Percentiles rank a stretch among this genome's conserved stretches.
phyloP scores from a whole-genome alignment of 2,888 invertebrate species.

The Odontomyia ornata region DNA sequence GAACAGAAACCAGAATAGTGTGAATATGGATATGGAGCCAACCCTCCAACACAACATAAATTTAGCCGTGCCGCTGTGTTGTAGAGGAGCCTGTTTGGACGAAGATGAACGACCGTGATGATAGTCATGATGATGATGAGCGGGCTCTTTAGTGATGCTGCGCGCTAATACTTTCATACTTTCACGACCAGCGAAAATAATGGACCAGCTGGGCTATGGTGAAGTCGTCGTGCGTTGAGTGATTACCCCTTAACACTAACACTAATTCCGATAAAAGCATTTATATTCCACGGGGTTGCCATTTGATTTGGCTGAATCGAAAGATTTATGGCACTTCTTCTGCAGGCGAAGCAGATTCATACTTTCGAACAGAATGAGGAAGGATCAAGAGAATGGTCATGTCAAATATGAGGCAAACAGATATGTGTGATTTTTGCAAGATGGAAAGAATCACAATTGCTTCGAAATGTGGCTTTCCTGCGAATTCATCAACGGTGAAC shows the following conservation, averaged over 20 bases:
- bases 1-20: background rate
- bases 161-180: slow-evolving; percentile 44
- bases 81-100: slow-evolving; percentile 10
- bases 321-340: no score
- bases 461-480: no score
- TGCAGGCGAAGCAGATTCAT: no score
- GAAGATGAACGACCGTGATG: slow-evolving; percentile 32
- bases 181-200: slow-evolving; percentile 37
- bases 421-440: no score
- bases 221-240: slow-evolving; percentile 40
- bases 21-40: slow-evolving; percentile 3
- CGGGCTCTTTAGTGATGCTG: slow-evolving; percentile 48
- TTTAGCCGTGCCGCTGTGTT: slow-evolving; percentile 15
- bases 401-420: no score
- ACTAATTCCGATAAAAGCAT: slow-evolving; percentile 38
- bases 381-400: no score
- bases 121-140: slow-evolving; percentile 47
- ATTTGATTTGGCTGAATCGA: background rate
- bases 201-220: slow-evolving; percentile 14
- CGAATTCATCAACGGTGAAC: no score
- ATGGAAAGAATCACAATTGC: no score
- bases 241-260: slow-evolving; percentile 49
- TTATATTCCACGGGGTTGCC: background rate
- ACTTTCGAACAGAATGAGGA: no score
- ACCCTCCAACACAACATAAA: slow-evolving; percentile 35